These are phyloP conservation scores for Standfussiana lucernea DNA, from an alignment of 2,888 invertebrate genomes.

Conservation along the genomic window DNA sequence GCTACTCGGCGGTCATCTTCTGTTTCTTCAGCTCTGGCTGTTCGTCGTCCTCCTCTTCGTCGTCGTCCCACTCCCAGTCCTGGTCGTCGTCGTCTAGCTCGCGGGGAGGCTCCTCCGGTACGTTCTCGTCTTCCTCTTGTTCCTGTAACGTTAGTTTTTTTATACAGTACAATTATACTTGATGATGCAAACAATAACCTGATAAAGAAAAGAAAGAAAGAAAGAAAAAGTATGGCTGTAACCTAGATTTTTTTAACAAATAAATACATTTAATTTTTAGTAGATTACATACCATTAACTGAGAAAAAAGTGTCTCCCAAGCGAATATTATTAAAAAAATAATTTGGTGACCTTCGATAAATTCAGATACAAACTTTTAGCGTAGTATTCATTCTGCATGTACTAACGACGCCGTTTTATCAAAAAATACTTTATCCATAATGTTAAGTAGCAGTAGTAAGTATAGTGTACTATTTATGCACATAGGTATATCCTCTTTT, in stretches of 20 bases:
- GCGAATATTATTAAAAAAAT: too few relatives aligned
- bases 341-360: not conserved
- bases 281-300: not conserved
- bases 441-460: too few relatives aligned
- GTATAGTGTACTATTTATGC: too few relatives aligned
- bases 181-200: not conserved
- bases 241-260: not conserved
- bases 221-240: too few relatives aligned
- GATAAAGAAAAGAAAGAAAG: too few relatives aligned
- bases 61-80: constrained; percentile 87
- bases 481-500: too few relatives aligned
- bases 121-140: constrained; percentile 75
- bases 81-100: constrained; percentile 77
- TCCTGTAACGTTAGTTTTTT: constrained; percentile 37
- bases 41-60: constrained; percentile 85
- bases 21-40: constrained; percentile 76
- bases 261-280: not conserved
- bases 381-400: not conserved
- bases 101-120: constrained; percentile 70
- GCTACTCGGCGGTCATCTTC: constrained; percentile 50
- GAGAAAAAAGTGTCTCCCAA: not conserved
- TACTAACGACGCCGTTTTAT: not conserved
- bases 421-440: too few relatives aligned
- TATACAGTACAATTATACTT: not conserved
- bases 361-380: not conserved